Conservation (phyloP, 2,113 vertebrate species). For the Halichoeres trimaculatus region DNA sequence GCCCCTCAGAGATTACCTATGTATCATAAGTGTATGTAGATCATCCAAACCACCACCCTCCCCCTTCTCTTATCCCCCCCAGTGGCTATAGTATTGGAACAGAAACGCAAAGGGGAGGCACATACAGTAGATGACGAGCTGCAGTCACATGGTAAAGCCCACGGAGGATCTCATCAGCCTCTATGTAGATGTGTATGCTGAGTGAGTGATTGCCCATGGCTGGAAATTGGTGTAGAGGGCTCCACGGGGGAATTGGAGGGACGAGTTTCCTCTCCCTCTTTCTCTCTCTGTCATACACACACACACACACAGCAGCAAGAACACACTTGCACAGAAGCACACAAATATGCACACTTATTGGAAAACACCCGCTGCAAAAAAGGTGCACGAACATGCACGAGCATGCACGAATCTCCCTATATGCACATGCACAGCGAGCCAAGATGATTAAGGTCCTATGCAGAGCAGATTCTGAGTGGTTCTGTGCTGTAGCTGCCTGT, state of each 20-base stretch:
- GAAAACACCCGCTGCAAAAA: slow-evolving; percentile 59
- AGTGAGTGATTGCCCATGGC: slow-evolving; percentile 87
- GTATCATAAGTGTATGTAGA: slow-evolving; percentile 79
- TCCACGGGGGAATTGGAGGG: slow-evolving; percentile 84
- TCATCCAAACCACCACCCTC: slow-evolving; percentile 47
- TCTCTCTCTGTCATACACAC: slow-evolving; percentile 54
- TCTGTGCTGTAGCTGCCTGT: slow-evolving; percentile 66
- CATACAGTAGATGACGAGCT: slow-evolving; percentile 77
- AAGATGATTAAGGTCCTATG: slow-evolving; percentile 80
- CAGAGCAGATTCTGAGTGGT: slow-evolving; percentile 67
- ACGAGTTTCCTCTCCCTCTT: slow-evolving; percentile 64
- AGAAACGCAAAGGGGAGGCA: slow-evolving; percentile 66
- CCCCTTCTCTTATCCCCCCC: slow-evolving; percentile 20
- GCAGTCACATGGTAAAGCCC: slow-evolving; percentile 80
- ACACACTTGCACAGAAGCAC: slow-evolving; percentile 41
- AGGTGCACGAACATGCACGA: slow-evolving; percentile 27
- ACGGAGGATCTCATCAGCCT: slow-evolving; percentile 84
- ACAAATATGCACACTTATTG: slow-evolving; percentile 67
- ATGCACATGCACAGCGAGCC: slow-evolving; percentile 71
- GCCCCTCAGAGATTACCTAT: slow-evolving; percentile 75
- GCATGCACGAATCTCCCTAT: slow-evolving; percentile 74
- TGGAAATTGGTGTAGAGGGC: slow-evolving; percentile 85
- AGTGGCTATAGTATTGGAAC: slow-evolving; percentile 59
- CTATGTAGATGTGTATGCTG: slow-evolving; percentile 85
- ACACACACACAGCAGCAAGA: slow-evolving; percentile 49